Conservation (phyloP, 2,797 vertebrate species). For the Pangasius djambal region DNA sequence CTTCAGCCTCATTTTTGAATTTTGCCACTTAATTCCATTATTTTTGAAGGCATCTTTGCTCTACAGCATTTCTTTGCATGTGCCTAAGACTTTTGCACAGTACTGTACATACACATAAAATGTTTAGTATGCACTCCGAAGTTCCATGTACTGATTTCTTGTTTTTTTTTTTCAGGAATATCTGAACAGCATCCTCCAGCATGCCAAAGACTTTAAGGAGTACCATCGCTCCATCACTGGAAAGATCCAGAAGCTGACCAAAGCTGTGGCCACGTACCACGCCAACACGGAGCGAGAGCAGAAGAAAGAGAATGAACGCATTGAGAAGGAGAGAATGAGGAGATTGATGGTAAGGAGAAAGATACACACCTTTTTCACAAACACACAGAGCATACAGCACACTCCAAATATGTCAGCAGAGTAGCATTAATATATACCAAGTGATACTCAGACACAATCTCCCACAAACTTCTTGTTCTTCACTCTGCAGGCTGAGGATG, state of each 20-base stretch:
- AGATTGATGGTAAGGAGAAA: slow-evolving; percentile 78
- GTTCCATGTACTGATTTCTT: neutral
- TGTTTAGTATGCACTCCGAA: neutral
- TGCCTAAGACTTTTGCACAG: no score
- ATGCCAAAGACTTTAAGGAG: slow-evolving; percentile 89
- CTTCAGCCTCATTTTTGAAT: neutral
- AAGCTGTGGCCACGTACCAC: slow-evolving; percentile 86
- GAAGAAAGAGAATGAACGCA: slow-evolving; percentile 88
- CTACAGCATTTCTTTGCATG: no score
- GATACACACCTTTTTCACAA: neutral
- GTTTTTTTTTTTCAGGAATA: slow-evolving; percentile 76
- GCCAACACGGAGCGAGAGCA: slow-evolving; percentile 89
- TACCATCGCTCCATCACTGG: slow-evolving; percentile 85
- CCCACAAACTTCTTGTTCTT: neutral
- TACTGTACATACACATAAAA: neutral
- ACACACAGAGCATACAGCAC: neutral
- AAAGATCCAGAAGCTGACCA: slow-evolving; percentile 86
- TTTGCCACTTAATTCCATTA: neutral
- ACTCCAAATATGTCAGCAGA: neutral
- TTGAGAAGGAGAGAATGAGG: slow-evolving; percentile 88
- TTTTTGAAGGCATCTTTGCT: no score
- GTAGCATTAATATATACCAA: neutral
- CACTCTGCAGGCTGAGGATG: slow-evolving; percentile 80
- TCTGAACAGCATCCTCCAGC: slow-evolving; percentile 88
- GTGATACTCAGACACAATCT: neutral